phyloP scores from a whole-genome alignment of 2,888 invertebrate genomes.

The Clivina fossor region DNA sequence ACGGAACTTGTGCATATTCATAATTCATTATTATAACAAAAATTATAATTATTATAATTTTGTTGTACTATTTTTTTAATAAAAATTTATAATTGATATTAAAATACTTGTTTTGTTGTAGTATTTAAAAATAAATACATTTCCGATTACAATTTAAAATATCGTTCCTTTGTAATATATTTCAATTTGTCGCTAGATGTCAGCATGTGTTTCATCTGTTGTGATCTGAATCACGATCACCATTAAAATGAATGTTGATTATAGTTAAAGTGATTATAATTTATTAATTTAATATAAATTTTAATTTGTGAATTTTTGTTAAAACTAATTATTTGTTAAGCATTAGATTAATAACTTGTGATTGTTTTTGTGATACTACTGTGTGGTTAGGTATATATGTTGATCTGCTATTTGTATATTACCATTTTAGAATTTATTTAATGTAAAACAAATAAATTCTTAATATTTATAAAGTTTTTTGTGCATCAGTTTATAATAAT shows the following conservation, averaged over 20 bases:
- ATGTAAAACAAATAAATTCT: slow-evolving; percentile 14
- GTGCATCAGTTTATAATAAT: slow-evolving; percentile 5
- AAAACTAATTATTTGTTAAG: too few relatives aligned
- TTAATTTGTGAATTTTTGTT: too few relatives aligned
- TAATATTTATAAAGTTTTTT: slow-evolving; percentile 3
- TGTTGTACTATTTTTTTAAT: slow-evolving; percentile 11
- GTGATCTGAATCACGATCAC: not conserved
- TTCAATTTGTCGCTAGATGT: not conserved
- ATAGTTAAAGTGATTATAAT: slow-evolving; percentile 3
- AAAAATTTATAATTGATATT: too few relatives aligned
- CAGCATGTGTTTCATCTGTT: not conserved
- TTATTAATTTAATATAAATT: too few relatives aligned
- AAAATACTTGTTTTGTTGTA: too few relatives aligned
- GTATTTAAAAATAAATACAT: too few relatives aligned
- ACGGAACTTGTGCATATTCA: slow-evolving; percentile 79
- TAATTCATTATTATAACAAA: slow-evolving; percentile 65
- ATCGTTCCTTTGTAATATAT: too few relatives aligned
- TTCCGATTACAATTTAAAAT: slow-evolving; percentile 88
- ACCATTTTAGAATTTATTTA: slow-evolving; percentile 16
- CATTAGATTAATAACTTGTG: too few relatives aligned
- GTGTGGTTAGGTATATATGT: slow-evolving; percentile 18
- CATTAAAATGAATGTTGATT: slow-evolving; percentile 4
- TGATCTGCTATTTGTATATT: too few relatives aligned
- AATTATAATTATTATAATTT: slow-evolving; percentile 39
- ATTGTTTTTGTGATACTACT: slow-evolving; percentile 12